These are phyloP conservation scores for Cephus sareptanus DNA, from an alignment of 2,888 invertebrate genomes.

Conservation along the genomic window DNA sequence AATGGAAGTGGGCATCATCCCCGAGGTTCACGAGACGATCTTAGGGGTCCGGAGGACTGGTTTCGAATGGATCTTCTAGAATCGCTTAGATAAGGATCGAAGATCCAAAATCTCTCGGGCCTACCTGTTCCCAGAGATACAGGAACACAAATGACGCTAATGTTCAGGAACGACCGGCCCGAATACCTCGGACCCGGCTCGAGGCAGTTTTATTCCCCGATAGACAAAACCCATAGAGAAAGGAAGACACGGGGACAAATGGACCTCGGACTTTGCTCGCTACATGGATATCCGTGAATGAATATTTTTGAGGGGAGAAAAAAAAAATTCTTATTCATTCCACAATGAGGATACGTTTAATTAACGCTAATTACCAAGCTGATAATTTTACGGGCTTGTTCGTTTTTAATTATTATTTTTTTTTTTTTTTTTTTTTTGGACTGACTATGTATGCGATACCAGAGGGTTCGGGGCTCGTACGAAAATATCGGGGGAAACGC, in stretches of 20 bases:
- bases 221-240: background rate
- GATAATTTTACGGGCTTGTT: background rate
- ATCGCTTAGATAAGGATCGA: background rate
- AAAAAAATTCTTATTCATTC: background rate
- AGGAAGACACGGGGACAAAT: background rate
- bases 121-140: background rate
- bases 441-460: rapidly evolving
- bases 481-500: background rate
- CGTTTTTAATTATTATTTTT: background rate
- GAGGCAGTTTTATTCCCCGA: no score
- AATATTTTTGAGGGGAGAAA: background rate
- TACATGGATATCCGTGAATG: background rate
- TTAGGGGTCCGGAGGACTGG: background rate
- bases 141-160: background rate
- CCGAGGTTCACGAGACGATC: background rate
- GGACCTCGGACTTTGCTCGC: background rate
- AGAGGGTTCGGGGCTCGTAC: background rate
- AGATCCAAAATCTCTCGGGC: background rate
- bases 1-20: background rate
- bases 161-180: background rate
- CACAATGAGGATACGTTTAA: background rate
- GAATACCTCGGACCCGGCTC: background rate
- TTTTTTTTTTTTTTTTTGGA: no score
- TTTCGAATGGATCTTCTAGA: background rate
- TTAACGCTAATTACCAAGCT: background rate